Evolutionary conservation across 2,797 vertebrate genomes (phyloP).

Genomic region (Acestrorhynchus altus): DNA sequence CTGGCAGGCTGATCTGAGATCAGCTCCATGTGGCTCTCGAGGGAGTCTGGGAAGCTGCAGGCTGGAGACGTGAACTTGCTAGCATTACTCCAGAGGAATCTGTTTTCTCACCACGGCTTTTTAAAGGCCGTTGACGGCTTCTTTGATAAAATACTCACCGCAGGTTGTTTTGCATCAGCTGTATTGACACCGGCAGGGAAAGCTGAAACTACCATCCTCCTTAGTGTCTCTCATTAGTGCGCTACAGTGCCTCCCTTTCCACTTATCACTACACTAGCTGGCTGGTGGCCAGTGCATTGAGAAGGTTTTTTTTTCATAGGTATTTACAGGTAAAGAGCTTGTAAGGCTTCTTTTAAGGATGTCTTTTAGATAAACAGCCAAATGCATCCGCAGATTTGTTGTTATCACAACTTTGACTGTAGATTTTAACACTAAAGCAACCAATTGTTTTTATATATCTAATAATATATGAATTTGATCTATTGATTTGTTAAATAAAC

Average conservation of each 20-base stretch:
- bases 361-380: background rate
- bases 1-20: constrained; percentile 33
- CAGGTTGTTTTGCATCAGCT: constrained; percentile 38
- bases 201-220: constrained; percentile 1
- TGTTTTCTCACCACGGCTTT: constrained; percentile 29
- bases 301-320: constrained; percentile 4
- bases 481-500: too few species aligned
- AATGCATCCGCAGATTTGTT: background rate
- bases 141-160: constrained; percentile 49
- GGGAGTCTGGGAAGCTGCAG: constrained; percentile 32
- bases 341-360: background rate
- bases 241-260: background rate
- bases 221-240: constrained; percentile 15
- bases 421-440: background rate
- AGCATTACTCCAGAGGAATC: constrained; percentile 35
- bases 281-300: background rate
- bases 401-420: background rate
- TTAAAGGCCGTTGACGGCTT: constrained; percentile 22
- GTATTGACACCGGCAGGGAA: constrained; percentile 31
- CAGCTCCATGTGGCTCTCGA: background rate
- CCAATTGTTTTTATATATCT: too few species aligned
- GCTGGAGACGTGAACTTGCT: constrained; percentile 43
- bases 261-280: background rate
- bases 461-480: too few species aligned
- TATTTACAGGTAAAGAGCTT: background rate